Percentiles rank a stretch among this genome's conserved stretches.
Evolutionary conservation across 2,797 vertebrate genomes (phyloP).

Genomic region (Masticophis lateralis): DNA sequence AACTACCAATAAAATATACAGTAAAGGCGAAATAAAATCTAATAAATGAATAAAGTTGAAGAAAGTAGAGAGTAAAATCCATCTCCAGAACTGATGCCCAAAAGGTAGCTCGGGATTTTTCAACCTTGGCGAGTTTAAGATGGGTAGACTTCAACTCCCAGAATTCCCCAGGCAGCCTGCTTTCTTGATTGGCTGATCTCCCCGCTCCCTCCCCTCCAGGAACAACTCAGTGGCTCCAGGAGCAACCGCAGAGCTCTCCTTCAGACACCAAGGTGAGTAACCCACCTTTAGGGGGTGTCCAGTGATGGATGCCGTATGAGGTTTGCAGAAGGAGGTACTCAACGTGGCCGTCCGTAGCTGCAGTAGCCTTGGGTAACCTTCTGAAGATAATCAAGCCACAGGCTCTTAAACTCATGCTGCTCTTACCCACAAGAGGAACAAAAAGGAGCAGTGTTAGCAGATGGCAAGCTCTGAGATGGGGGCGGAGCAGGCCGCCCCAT

Average conservation of each 20-base stretch:
- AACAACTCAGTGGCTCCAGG: not conserved
- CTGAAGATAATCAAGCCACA: conserved; percentile 95
- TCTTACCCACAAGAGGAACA: conserved; percentile 23
- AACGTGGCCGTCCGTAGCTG: conserved; percentile 68
- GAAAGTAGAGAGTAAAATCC: not conserved
- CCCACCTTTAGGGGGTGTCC: conserved; percentile 97
- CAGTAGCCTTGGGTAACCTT: conserved; percentile 64
- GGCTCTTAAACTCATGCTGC: conserved; percentile 83
- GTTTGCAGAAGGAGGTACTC: conserved; percentile 94
- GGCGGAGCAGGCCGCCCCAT: not conserved
- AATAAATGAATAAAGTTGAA: not conserved
- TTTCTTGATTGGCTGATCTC: not conserved
- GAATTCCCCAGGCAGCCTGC: not conserved
- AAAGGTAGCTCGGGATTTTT: not conserved
- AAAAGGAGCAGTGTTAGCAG: not conserved
- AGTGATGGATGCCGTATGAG: conserved; percentile 90
- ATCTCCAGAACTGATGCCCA: not conserved
- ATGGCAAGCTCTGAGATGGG: not conserved
- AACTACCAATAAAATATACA: not conserved
- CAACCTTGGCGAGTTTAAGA: not conserved
- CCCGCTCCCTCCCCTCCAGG: not conserved
- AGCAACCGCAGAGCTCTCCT: accelerated
- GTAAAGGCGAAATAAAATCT: not conserved
- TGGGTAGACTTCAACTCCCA: not conserved
- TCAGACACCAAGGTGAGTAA: not conserved